A percentile compares a stretch with the other conserved stretches of the same genome.
phyloP scores from a whole-genome alignment of 2,113 vertebrate genomes.

The Azemiops feae region DNA sequence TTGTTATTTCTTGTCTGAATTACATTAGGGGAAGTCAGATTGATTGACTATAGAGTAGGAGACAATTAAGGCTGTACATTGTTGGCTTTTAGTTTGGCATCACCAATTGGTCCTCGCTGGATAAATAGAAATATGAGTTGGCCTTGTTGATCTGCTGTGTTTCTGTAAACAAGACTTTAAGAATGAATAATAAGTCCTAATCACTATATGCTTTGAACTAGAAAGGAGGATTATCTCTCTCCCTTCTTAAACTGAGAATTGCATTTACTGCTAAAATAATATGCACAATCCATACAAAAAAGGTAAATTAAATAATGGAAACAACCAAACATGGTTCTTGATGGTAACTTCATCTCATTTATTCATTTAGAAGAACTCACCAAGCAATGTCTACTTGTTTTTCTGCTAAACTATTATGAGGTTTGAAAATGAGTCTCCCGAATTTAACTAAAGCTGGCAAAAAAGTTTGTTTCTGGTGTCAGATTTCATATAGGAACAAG shows the following conservation, averaged over 20 bases:
- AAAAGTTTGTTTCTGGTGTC: no score
- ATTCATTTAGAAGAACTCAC: not conserved
- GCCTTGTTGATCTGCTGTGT: not conserved
- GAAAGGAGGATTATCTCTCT: not conserved
- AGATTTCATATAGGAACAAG: no score
- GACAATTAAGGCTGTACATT: not conserved
- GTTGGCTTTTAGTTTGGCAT: not conserved
- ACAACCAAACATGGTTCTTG: not conserved
- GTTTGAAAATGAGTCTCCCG: not conserved
- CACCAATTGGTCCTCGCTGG: not conserved
- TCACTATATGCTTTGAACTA: not conserved
- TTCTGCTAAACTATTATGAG: constrained; percentile 15
- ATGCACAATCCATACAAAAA: not conserved
- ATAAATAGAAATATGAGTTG: constrained; percentile 18
- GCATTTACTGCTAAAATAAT: not conserved
- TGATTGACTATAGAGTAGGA: constrained; percentile 14
- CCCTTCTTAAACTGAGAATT: not conserved
- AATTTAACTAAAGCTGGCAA: no score
- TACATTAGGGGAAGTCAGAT: constrained; percentile 45
- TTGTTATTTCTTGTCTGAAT: not conserved
- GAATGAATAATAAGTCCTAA: not conserved
- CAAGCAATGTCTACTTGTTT: not conserved
- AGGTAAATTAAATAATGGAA: not conserved
- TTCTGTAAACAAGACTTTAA: not conserved
- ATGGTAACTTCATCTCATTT: not conserved